Evolutionary conservation across 2,888 invertebrate species (phyloP), one percentile per base, ranked within the genome.

Genomic region (Tachina lurida): DNA sequence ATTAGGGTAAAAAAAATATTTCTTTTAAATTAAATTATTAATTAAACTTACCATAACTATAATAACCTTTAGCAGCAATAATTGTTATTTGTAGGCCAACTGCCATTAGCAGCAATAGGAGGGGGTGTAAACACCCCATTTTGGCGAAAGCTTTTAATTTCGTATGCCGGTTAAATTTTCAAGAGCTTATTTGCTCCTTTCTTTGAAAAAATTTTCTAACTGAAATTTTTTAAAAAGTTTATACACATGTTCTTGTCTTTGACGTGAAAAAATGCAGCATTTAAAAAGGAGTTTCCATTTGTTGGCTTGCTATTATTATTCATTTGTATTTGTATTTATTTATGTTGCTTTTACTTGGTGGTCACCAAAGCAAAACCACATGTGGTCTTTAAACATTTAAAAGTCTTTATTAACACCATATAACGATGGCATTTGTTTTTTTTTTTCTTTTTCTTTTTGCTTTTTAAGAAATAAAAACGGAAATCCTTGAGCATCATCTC

Each of bases 61-160:
- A 84, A 79, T 86, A 87, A 54, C 87, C 82, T 81, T 85, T 86
- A 3, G 87, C 83, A 54, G 87, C 87, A 62, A 58, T 85, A 10
- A 85, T n/a, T 15, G 80, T 80, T 47, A 84, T 63, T n/a, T 84
- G 78, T 52, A 88, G 77, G 70, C 84, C 81, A 60, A 87, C 83
- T 78, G 88, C 84, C 68, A 87, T 78, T 10, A 87, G 75, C 76
- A 88, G 84, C 63, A 87, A 45, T 58, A 87, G 58, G 39, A 84
- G 81, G 90, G 90, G 90, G 89, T 89, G 89, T 84, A 88, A 87
- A 88, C 90, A 90, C 90, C 90, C 90, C 90, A 90, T 90, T 87
- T 87, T 87, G 68, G 52, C 15, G 65, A 41, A 62, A 68, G 65
- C 52, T n/a, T 22, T 52, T 63, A 78, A 63, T 63, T 58, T 31